Base-by-base conservation (phyloP, 1,140 invertebrate genomes). In the Brachionus koreanus region DNA sequence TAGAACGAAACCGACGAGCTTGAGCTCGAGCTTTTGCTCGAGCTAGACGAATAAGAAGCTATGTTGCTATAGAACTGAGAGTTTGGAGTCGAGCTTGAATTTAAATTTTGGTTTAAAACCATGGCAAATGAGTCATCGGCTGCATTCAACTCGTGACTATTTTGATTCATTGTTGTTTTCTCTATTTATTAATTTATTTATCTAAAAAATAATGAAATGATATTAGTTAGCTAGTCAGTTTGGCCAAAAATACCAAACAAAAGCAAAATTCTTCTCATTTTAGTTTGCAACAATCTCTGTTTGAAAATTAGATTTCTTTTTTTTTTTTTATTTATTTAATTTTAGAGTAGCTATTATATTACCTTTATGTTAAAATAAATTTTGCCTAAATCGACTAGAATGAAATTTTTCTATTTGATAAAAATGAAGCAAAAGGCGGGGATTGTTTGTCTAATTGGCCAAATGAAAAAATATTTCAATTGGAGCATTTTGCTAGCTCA, bases 281-380 rank as follows among this genome's bases (percentile, higher is more conserved):
- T 9, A 61, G 52, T 23, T 63, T 63, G 63, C 63, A 65, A 37
- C 25, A 57, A 57, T 57, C 49, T 57, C 49, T 57, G 16, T 57
- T 57, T 57, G 49, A 57, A 33, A 65, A 69, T 39, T 39, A 37
- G 37, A 37, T 19, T 19, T 37, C 16, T 69, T 69, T 69, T 69
- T 69, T 1, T 33, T 67, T 69, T 19, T 69, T 69, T 69, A 69
- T 69, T 69, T 69, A 37, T 69, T 39, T 37, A 65, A 37, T 37
- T 69, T 37, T 39, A 19, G 16, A 39, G 33, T 69, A 69, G 65
- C 37, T 69, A 69, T 69, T 69, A 16, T 69, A 16, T 69, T 69
- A 69, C 65, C 65, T 69, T 69, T 69, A 69, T 69, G 65, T 16
- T 69, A 69, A 69, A 39, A 39, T 37, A 29, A 29, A 29, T 63